Percentiles rank a stretch among this genome's conserved stretches.
phyloP scores from a whole-genome alignment of 92 coral and sea anemone species.

The Muricea muricata region DNA sequence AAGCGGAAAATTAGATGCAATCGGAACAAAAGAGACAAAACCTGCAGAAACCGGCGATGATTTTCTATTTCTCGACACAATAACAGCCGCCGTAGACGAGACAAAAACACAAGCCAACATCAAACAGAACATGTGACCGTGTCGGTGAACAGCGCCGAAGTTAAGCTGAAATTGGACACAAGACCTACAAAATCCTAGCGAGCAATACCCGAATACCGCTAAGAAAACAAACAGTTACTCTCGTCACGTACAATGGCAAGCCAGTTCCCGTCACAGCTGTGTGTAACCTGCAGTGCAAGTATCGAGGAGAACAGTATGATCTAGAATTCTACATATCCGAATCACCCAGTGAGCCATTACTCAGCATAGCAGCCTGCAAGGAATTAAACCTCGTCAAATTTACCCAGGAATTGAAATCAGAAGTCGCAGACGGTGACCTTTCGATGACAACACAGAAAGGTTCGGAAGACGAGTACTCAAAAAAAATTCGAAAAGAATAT shows the following conservation, averaged over 20 bases:
- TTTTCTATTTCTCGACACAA: constrained; percentile 20
- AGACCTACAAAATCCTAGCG: not conserved
- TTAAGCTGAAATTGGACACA: constrained; percentile 13
- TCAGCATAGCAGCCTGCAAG: constrained; percentile 8
- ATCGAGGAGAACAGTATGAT: constrained; percentile 4
- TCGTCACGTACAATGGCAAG: constrained; percentile 1
- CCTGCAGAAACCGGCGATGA: not conserved
- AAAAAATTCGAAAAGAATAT: not conserved
- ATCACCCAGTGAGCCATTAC: constrained; percentile 3
- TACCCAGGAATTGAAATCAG: not conserved
- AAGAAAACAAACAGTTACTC: constrained; percentile 1
- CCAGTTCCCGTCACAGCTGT: constrained; percentile 2
- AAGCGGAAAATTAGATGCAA: constrained; percentile 24
- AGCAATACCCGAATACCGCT: not conserved
- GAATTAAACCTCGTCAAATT: constrained; percentile 9
- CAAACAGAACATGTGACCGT: not conserved
- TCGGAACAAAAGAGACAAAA: not conserved
- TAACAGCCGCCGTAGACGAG: not conserved
- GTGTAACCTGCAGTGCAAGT: constrained; percentile 8
- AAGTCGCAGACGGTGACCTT: not conserved
- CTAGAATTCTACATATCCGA: constrained; percentile 23
- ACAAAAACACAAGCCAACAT: not conserved
- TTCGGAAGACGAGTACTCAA: not conserved
- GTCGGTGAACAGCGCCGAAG: not conserved
- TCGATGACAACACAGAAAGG: not conserved